These are phyloP conservation scores for Arrhopalites spinosus DNA, from an alignment of 2,888 invertebrate genomes.

Conservation along the genomic window DNA sequence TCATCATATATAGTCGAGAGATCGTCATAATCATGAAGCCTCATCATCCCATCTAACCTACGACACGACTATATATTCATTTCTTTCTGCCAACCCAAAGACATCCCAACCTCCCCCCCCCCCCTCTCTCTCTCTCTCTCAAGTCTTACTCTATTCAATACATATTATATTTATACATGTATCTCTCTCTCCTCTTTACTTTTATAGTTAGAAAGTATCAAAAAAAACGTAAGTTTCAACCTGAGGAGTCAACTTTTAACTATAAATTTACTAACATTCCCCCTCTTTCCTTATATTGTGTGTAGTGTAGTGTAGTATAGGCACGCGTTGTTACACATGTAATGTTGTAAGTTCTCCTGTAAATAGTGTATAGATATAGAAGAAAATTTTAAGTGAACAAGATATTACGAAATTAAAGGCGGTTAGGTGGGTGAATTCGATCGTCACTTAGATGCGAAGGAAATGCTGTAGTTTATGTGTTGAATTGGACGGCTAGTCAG, in stretches of 20 bases:
- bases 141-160: not conserved
- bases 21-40: slow-evolving; percentile 36
- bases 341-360: not conserved
- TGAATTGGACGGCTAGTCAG: slow-evolving; percentile 38
- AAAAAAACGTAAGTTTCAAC: no score
- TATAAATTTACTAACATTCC: no score
- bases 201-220: no score
- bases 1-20: slow-evolving; percentile 31
- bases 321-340: not conserved
- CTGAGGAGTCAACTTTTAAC: no score
- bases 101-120: not conserved
- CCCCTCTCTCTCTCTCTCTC: not conserved
- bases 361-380: not conserved
- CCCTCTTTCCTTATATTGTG: not conserved
- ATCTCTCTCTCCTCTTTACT: no score
- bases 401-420: slow-evolving; percentile 1
- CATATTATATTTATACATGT: no score
- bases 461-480: slow-evolving; percentile 29
- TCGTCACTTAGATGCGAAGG: slow-evolving; percentile 28
- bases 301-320: not conserved
- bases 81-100: not conserved
- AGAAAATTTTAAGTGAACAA: not conserved
- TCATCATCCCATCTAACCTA: slow-evolving; percentile 31
- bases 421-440: slow-evolving; percentile 31
- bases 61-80: slow-evolving; percentile 13